Evolutionary conservation across 1,140 invertebrate species (phyloP).

Genomic region (Pomacea maculata): DNA sequence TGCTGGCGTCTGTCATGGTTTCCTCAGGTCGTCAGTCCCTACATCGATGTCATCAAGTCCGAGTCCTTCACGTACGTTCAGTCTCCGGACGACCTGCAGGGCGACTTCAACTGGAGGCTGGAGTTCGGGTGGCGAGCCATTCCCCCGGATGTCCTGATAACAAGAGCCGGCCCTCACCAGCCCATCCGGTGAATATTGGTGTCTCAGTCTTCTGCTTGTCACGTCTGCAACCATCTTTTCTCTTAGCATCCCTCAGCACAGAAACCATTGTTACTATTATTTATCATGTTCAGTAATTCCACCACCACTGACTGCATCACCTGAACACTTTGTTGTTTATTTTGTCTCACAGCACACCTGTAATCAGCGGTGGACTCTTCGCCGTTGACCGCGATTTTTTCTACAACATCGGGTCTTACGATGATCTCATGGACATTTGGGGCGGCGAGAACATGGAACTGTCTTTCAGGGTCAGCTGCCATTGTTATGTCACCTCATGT

Average conservation of each 20-base stretch:
- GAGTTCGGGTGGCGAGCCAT: conserved; percentile 39
- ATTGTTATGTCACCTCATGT: conserved; percentile 65
- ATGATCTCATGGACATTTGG: conserved; percentile 74
- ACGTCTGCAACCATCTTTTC: too few species aligned
- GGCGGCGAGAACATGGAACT: conserved; percentile 97
- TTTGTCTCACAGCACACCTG: conserved; percentile 76
- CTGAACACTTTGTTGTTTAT: too few species aligned
- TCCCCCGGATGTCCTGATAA: neutral
- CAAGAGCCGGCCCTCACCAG: conserved; percentile 13
- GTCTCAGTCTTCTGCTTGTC: neutral
- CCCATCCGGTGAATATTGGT: conserved; percentile 25
- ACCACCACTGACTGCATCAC: too few species aligned
- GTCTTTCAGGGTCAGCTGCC: conserved; percentile 81
- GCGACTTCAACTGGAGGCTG: conserved; percentile 38
- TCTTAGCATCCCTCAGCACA: neutral
- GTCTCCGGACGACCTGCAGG: conserved; percentile 30
- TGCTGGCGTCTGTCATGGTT: too few species aligned
- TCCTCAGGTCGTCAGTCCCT: conserved; percentile 77
- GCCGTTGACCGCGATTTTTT: conserved; percentile 91
- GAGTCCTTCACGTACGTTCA: conserved; percentile 80
- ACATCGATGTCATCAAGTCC: conserved; percentile 97
- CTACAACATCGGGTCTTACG: conserved; percentile 76
- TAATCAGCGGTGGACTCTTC: conserved; percentile 96
- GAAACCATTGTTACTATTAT: neutral
- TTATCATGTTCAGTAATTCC: neutral